These are phyloP conservation scores for Pegoplata infirma DNA, from an alignment of 2,888 invertebrate genomes.

Conservation along the genomic window DNA sequence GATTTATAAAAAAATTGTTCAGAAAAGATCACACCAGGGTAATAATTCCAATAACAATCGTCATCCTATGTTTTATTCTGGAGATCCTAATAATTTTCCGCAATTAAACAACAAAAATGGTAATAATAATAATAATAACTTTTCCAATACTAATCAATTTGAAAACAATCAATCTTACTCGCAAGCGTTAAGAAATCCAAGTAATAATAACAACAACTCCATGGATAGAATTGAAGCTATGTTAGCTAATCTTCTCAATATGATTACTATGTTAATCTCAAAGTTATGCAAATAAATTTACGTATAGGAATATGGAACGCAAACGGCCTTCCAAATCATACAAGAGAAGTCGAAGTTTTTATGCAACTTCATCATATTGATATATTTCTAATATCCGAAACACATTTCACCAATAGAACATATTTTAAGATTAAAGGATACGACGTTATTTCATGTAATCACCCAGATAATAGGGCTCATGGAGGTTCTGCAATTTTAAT, in stretches of 20 bases:
- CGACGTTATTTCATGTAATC: not conserved
- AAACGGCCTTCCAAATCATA: conserved; percentile 18
- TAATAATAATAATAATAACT: too few relatives aligned
- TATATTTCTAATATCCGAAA: conserved; percentile 7
- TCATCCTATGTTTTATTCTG: too few relatives aligned
- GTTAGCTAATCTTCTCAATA: too few relatives aligned
- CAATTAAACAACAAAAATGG: not conserved
- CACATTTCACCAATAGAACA: conserved; percentile 3
- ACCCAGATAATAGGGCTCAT: not conserved
- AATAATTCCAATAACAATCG: not conserved
- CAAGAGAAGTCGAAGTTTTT: conserved; percentile 17
- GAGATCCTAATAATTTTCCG: too few relatives aligned
- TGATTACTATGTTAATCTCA: too few relatives aligned
- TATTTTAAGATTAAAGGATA: conserved; percentile 6
- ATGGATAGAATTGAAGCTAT: too few relatives aligned
- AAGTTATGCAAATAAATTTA: too few relatives aligned
- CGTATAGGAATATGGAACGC: conserved; percentile 1
- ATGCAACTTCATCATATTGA: not conserved
- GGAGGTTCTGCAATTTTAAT: conserved; percentile 25
- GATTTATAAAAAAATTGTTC: not conserved
- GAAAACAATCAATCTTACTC: not conserved
- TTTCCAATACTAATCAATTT: not conserved
- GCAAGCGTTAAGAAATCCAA: not conserved
- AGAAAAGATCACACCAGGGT: conserved; percentile 3
- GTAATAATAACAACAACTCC: not conserved